Evolutionary conservation across 2,113 vertebrate genomes (phyloP), one percentile per base, ranked within the genome.

Genomic region (Pituophis catenifer): DNA sequence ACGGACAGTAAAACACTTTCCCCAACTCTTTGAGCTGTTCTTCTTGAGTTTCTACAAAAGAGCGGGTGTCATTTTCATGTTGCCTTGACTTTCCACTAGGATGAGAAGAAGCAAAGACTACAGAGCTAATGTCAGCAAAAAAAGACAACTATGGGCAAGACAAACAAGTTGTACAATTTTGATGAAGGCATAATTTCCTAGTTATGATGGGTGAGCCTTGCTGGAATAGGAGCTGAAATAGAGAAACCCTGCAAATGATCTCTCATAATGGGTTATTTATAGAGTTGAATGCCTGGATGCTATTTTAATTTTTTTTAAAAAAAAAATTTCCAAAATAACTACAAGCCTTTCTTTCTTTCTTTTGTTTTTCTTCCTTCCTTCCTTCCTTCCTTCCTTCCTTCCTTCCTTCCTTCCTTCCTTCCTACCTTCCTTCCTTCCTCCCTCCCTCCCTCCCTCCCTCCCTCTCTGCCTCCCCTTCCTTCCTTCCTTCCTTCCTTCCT

Each of bases 221-320:
- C 19, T 44, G 21, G 48, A 58, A 75, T 3, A 81, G 57, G 26
- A 85, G 19, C 23, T 86, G 88, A 93, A 93, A 59, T 59, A 55
- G 90, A 86, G 92, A 86, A 10, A 92, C 1, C 21, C 89, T 94
- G 85, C 3, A 57, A 94, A 88, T 91, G 2, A 38, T 90, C 85
- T 94, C 58, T 89, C 0, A 0, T 12, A 90, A 54, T 1, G 91
- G 52, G 90, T 17, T 96, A 95, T 92, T 96, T 94, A 91, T 89
- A 93, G 93, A 94, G 91, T 87, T 90, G 70, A 29, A 54, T 94
- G 57, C 92, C 91, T 94, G 93, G 92, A 85, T 95, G 52, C 52
- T 59, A 91, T 92, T 95, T 95, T 94, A 95, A 94, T 96, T 97
- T 95, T 93, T 93, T 92, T 92, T 33, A 50, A 50, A 50, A 50